Evolutionary conservation across 1,140 invertebrate genomes (phyloP).

Genomic region (Conopomorpha cramerella): DNA sequence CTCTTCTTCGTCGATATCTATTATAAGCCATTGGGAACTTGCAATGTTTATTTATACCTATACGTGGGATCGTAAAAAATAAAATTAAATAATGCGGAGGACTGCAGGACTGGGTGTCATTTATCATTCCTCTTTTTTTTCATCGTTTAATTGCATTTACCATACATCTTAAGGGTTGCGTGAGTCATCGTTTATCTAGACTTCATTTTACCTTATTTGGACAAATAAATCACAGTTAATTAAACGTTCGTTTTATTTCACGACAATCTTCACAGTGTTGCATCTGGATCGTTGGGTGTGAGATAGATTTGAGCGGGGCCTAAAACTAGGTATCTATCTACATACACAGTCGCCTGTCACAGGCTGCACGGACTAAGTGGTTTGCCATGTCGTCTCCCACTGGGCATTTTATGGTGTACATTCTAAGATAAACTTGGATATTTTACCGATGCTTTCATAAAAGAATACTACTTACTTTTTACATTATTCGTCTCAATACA

Average conservation of each 20-base stretch:
- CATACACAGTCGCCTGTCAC: conserved; percentile 18
- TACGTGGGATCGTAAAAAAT: too few species aligned
- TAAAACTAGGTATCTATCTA: conserved; percentile 14
- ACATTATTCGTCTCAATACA: conserved; percentile 13
- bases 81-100: too few species aligned
- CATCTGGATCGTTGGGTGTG: not conserved
- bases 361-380: conserved; percentile 25
- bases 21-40: too few species aligned
- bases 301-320: not conserved
- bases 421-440: conserved; percentile 19
- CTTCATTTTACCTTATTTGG: not conserved
- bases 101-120: too few species aligned
- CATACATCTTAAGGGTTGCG: not conserved
- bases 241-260: not conserved
- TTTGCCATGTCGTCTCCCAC: conserved; percentile 32
- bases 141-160: not conserved
- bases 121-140: not conserved
- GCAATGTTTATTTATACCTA: not conserved
- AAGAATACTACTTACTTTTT: conserved; percentile 22
- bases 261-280: not conserved
- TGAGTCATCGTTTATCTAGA: not conserved
- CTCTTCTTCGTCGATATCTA: too few species aligned
- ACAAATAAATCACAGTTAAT: not conserved
- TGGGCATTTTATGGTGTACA: conserved; percentile 16
- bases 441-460: not conserved